Base-by-base conservation (phyloP, 2,797 vertebrate species). In the Clangula hyemalis region DNA sequence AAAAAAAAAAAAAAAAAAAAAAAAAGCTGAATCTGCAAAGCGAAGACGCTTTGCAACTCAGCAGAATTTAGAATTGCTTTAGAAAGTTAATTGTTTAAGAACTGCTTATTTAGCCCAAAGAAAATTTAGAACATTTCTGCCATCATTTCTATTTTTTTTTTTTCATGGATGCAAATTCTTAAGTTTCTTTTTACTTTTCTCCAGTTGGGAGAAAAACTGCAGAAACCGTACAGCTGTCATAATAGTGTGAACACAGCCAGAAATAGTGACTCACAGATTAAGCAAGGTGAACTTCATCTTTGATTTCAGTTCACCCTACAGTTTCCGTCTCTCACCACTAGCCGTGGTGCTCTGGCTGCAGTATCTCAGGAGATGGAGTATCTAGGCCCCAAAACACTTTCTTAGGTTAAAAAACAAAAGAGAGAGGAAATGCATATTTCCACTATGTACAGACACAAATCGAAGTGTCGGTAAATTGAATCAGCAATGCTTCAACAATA, bases 151-250 rank as follows among this genome's bases (percentile, higher is more conserved):
- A 21, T 62, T 66, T 38, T 38, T 83, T 93, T 93, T 93, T 88
- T 32, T 21, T 30, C 43, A 65, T n/a, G 71, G 68, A 49, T 68
- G 64, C 34, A 70, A 58, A 86, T 76, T 85, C 64, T 71, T 22
- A 66, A 87, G 57, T 56, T 93, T 90, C 76, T 73, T 93, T 82
- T 83, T 93, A 89, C 65, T 93, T 87, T 91, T 90, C 64, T 77
- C 43, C 68, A 82, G 39, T 84, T 79, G 53, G 45, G 68, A 68
- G 85, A 93, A 87, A 70, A 14, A 58, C 53, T 90, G 58, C 77
- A 95, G 83, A 79, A 94, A 90, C 75, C 82, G 77, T 77, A 80
- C 71, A 96, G 91, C 77, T 97, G 91, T 94, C 91, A 91, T 64
- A 94, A 90, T 90, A 82, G 87, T 41, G 68, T 82, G 93, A 90